Evolutionary conservation across 2,113 vertebrate species (phyloP).

Genomic region (Uria aalge): DNA sequence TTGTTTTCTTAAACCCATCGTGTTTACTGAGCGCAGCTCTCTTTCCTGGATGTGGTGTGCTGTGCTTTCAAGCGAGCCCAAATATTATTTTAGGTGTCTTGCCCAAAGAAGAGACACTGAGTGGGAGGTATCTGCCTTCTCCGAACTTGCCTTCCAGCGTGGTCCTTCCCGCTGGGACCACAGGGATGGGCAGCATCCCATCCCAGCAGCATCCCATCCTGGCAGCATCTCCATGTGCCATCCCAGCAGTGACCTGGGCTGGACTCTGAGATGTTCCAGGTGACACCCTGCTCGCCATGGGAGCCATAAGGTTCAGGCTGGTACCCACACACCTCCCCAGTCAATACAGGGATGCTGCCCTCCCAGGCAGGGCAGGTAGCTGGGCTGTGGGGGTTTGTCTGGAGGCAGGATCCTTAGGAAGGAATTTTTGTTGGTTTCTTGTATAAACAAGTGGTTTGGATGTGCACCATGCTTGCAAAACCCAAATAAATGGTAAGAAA

Average conservation of each 20-base stretch:
- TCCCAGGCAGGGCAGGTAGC: fast-evolving
- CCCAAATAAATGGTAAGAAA: constrained; percentile 33
- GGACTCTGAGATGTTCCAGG: neutral
- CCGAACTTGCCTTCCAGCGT: neutral
- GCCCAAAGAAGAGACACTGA: neutral
- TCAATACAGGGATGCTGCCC: neutral
- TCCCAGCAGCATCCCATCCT: neutral
- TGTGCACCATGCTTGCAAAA: neutral
- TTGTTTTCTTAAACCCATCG: neutral
- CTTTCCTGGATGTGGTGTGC: fast-evolving
- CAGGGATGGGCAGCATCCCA: neutral
- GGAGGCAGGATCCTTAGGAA: neutral
- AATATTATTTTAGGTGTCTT: constrained; percentile 47
- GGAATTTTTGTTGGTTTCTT: neutral
- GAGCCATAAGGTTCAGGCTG: neutral
- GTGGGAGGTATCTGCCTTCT: neutral
- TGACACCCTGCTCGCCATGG: fast-evolving
- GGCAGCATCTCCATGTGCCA: neutral
- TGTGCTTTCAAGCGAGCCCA: neutral
- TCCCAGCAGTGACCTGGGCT: neutral
- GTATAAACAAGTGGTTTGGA: neutral
- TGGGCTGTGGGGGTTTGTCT: neutral
- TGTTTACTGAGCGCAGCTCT: neutral
- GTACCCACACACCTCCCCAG: neutral
- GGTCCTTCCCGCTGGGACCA: neutral